Evolutionary conservation across 2,797 vertebrate species (phyloP).

Genomic region (Eospalax fontanierii): DNA sequence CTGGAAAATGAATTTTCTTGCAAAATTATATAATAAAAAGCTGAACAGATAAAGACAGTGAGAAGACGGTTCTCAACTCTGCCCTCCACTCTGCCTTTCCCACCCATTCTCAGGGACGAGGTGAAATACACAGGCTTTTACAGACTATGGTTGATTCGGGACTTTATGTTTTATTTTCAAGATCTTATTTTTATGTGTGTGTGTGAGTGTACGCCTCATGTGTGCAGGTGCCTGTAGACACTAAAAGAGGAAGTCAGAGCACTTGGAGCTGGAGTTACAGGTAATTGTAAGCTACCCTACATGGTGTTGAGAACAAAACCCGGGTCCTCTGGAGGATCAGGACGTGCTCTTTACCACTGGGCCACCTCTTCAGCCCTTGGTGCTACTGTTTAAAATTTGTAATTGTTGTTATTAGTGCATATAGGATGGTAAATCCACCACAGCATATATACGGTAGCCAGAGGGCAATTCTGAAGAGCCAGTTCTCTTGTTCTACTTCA

Average conservation of each 20-base stretch:
- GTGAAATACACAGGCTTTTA: slow-evolving; percentile 5
- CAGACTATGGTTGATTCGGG: not conserved
- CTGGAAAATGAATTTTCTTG: slow-evolving; percentile 56
- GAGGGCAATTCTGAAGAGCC: too few relatives aligned
- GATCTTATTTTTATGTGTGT: not conserved
- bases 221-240: too few relatives aligned
- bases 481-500: not conserved
- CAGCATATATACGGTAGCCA: not conserved
- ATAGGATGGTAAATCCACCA: too few relatives aligned
- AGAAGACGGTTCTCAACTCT: not conserved
- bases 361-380: not conserved
- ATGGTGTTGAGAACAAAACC: not conserved
- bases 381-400: too few relatives aligned
- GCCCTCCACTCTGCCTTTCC: not conserved
- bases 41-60: not conserved
- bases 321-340: not conserved
- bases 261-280: not conserved
- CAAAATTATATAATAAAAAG: slow-evolving; percentile 42
- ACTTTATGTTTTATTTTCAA: not conserved
- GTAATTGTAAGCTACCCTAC: not conserved
- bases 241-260: not conserved
- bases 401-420: too few relatives aligned
- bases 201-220: too few relatives aligned
- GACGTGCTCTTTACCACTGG: not conserved
- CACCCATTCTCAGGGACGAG: not conserved